phyloP scores from a whole-genome alignment of 2,113 vertebrate genomes.

The Zingel zingel region DNA sequence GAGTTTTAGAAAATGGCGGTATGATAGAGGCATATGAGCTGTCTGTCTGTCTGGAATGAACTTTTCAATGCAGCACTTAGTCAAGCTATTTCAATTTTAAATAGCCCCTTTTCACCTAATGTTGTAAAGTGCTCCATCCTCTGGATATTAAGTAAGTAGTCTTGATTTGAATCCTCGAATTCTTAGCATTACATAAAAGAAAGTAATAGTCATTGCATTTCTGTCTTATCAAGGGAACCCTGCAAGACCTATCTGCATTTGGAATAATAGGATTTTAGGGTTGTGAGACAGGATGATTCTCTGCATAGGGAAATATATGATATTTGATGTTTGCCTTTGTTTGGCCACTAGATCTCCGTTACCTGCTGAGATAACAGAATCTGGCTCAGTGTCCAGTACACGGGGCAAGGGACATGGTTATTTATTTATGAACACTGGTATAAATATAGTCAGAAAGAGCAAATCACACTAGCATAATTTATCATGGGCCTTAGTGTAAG shows the following conservation, averaged over 20 bases:
- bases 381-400: conserved; percentile 21
- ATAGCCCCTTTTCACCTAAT: conserved; percentile 55
- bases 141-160: conserved; percentile 38
- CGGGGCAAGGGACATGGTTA: background rate
- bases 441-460: background rate
- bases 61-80: conserved; percentile 73
- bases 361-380: conserved; percentile 10
- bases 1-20: conserved; percentile 63
- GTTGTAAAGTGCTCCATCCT: conserved; percentile 45
- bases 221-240: conserved; percentile 17
- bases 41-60: conserved; percentile 67
- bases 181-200: conserved; percentile 35
- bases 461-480: background rate
- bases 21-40: conserved; percentile 63
- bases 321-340: conserved; percentile 3
- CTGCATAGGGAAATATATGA: conserved; percentile 17
- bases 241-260: conserved; percentile 13
- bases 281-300: conserved; percentile 16
- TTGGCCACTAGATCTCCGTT: conserved; percentile 5
- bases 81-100: conserved; percentile 71
- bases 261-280: conserved; percentile 36
- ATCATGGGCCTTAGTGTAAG: conserved; percentile 1
- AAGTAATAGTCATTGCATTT: conserved; percentile 24
- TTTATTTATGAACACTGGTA: conserved; percentile 9
- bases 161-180: conserved; percentile 49